Evolutionary conservation across 2,797 vertebrate species (phyloP).

Genomic region (Cirrhinus molitorella): DNA sequence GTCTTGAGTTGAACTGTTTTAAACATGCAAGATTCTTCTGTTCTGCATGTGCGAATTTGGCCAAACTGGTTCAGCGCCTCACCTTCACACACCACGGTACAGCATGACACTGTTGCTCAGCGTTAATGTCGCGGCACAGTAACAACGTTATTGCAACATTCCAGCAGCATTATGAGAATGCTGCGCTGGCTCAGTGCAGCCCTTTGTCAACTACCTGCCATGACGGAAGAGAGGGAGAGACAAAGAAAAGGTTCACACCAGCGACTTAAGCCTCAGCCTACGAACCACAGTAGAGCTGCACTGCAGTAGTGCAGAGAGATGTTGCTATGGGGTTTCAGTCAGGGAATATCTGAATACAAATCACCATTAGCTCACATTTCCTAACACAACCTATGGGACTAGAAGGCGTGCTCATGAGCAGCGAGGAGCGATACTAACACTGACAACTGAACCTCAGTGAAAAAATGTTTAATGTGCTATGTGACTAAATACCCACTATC

Average conservation of each 20-base stretch:
- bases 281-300: slow-evolving; percentile 58
- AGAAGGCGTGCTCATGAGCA: background rate
- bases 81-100: slow-evolving; percentile 15
- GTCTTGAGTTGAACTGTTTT: background rate
- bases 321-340: slow-evolving; percentile 54
- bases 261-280: slow-evolving; percentile 49
- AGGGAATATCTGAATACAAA: slow-evolving; percentile 66
- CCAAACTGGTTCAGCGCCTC: background rate
- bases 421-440: background rate
- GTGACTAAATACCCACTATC: background rate
- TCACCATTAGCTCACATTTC: slow-evolving; percentile 58
- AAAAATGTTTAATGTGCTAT: background rate
- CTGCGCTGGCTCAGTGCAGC: slow-evolving; percentile 65
- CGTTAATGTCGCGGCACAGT: slow-evolving; percentile 42
- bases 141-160: slow-evolving; percentile 73
- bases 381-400: slow-evolving; percentile 37
- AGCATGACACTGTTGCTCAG: slow-evolving; percentile 29
- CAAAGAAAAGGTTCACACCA: slow-evolving; percentile 47
- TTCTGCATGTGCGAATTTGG: slow-evolving; percentile 9
- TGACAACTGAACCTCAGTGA: background rate
- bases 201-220: slow-evolving; percentile 43
- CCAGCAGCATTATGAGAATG: slow-evolving; percentile 64
- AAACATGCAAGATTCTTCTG: background rate
- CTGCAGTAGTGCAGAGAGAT: slow-evolving; percentile 59
- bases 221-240: slow-evolving; percentile 26